Conservation (phyloP, 2,888 invertebrate species). For the Melangyna quadrimaculata region DNA sequence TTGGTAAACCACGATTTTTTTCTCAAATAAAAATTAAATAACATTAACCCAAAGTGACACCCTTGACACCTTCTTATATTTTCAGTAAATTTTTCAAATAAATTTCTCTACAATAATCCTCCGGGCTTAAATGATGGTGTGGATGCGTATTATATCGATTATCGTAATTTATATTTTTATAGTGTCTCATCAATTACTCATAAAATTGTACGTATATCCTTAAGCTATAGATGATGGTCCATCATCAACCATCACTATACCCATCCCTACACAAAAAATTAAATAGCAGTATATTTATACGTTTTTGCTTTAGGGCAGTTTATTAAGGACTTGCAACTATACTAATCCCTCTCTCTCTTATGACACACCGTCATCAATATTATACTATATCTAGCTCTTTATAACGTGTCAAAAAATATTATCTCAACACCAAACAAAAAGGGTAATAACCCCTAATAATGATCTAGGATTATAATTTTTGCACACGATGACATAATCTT, state of each 20-base stretch:
- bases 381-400: neutral
- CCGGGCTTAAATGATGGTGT: neutral
- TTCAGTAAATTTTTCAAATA: slow-evolving; percentile 6
- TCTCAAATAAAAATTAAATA: neutral
- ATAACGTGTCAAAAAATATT: slow-evolving; percentile 59
- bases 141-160: slow-evolving; percentile 3
- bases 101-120: neutral
- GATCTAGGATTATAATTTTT: slow-evolving; percentile 54
- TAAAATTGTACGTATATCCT: slow-evolving; percentile 55
- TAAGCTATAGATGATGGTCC: neutral
- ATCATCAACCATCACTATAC: neutral
- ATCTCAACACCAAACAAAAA: slow-evolving; percentile 58
- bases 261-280: slow-evolving; percentile 6
- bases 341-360: slow-evolving; percentile 53
- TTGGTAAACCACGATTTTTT: neutral
- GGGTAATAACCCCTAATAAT: slow-evolving; percentile 68
- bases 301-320: neutral
- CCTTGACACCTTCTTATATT: neutral
- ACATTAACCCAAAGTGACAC: slow-evolving; percentile 14
- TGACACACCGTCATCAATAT: slow-evolving; percentile 55
- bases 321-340: neutral
- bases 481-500: slow-evolving; percentile 61
- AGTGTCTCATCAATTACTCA: slow-evolving; percentile 49
- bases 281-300: slow-evolving; percentile 7
- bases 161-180: slow-evolving; percentile 36